Base-by-base conservation (phyloP, 2,113 vertebrate genomes). In the Furnarius figulus region DNA sequence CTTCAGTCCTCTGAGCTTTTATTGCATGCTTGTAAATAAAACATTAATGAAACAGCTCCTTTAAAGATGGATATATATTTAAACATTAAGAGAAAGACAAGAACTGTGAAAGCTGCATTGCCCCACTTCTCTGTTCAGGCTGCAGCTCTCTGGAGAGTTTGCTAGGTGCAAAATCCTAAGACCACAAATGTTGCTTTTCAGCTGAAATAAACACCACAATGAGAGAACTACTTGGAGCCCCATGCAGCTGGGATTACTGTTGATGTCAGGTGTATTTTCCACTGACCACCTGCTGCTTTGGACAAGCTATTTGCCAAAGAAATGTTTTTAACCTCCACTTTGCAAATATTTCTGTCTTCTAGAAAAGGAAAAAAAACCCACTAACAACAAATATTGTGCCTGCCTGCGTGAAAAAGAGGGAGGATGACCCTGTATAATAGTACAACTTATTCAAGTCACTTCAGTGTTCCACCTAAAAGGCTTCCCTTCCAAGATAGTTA, bases 21-120 rank as follows among this genome's bases (percentile, higher is more conserved):
- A 39, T 6, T 90, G 42, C 30, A 58, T 6, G 9, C 67, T 70
- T 83, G 33, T 87, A 95, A 96, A 95, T 74, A 87, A 96, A 91
- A 95, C 46, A 83, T 83, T 83, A 91, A 94, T 44, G 56, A 83
- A 89, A 76, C 25, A 46, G 55, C 30, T 85, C 33, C 42, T 91
- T 91, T 74, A 85, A 93, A 91, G 20, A 24, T 85, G 66, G 65
- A 79, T 59, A 73, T 27, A 53, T 73, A 71, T 76, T 76, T 53
- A 87, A 87, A 91, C 80, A 94, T 47, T 79, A 87, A 73, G 53
- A 82, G 12, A 27, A 87, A 83, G 74, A 93, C 35, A 79, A 72
- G 81, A 85, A 75, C 39, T 47, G 31, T 82, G 74, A 85, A 93
- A 90, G 74, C 39, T 3, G 6, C 30, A 66, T 20, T 74, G 63